These are phyloP conservation scores for Atrichornis clamosus DNA, from an alignment of 2,113 vertebrate genomes.

Conservation along the genomic window DNA sequence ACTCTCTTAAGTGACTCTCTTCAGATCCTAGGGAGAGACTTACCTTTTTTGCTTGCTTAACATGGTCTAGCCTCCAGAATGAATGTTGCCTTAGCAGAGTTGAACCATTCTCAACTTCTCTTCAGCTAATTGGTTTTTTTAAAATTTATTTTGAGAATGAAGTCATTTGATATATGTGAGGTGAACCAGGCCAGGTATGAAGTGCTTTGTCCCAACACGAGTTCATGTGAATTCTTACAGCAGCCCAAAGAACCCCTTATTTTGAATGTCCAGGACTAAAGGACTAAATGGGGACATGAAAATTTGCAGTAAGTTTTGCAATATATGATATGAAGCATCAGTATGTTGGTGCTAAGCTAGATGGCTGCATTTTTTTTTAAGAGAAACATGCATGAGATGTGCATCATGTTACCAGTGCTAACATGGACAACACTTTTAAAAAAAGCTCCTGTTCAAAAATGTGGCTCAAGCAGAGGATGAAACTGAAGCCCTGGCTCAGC, in stretches of 20 bases:
- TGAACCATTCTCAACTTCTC: not conserved
- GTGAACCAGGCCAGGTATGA: not conserved
- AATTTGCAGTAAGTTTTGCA: not conserved
- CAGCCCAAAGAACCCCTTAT: fast-evolving
- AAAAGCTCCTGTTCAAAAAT: not conserved
- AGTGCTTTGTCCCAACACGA: not conserved
- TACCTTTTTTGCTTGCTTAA: not conserved
- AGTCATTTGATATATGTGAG: not conserved
- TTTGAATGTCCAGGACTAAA: not conserved
- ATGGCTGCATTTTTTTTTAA: not conserved
- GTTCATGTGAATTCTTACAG: not conserved
- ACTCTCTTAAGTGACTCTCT: not conserved
- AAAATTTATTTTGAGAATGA: not conserved
- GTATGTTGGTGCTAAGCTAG: not conserved
- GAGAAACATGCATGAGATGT: not conserved
- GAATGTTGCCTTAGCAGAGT: not conserved
- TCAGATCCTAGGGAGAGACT: not conserved
- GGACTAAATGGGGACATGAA: not conserved
- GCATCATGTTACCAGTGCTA: not conserved
- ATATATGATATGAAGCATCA: not conserved
- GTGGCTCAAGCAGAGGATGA: not conserved
- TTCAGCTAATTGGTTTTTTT: not conserved
- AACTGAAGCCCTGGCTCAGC: not conserved
- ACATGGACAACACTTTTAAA: not conserved
- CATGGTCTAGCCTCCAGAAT: not conserved